These are phyloP conservation scores for Phaedon cochleariae DNA, from an alignment of 2,888 invertebrate genomes.

Conservation along the genomic window DNA sequence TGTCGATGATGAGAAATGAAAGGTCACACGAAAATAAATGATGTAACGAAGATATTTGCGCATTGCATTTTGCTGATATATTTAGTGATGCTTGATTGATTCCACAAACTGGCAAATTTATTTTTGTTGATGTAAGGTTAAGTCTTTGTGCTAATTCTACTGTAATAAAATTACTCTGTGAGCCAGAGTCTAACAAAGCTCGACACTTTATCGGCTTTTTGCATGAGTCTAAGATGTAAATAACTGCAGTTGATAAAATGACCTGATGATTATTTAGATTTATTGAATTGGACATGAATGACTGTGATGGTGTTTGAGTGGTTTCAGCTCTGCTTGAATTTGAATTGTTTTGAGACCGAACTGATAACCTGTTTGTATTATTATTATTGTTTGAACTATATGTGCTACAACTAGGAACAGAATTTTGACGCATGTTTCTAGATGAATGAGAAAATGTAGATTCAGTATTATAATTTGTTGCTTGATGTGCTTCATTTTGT, in stretches of 20 bases:
- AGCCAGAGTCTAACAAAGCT: constrained; percentile 16
- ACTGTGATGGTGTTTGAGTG: neutral
- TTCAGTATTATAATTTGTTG: too few relatives aligned
- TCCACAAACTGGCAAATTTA: constrained; percentile 5
- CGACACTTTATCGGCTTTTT: neutral
- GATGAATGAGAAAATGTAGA: too few relatives aligned
- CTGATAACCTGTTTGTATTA: neutral
- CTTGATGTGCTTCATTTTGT: too few relatives aligned
- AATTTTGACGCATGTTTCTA: too few relatives aligned
- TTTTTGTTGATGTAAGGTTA: neutral
- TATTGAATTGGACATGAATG: neutral
- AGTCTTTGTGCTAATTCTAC: constrained; percentile 4
- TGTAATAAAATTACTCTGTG: constrained; percentile 9
- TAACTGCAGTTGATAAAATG: constrained; percentile 11
- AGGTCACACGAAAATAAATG: neutral
- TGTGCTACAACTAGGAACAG: too few relatives aligned
- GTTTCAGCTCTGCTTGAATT: neutral
- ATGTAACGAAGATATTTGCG: neutral
- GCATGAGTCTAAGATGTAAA: neutral
- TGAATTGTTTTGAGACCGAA: neutral
- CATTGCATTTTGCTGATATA: neutral
- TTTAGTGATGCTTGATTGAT: neutral
- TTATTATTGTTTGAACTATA: neutral
- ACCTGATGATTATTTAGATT: neutral
- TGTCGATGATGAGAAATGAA: neutral